Evolutionary conservation across 1,140 invertebrate genomes (phyloP).

Genomic region (Microvelia longipes): DNA sequence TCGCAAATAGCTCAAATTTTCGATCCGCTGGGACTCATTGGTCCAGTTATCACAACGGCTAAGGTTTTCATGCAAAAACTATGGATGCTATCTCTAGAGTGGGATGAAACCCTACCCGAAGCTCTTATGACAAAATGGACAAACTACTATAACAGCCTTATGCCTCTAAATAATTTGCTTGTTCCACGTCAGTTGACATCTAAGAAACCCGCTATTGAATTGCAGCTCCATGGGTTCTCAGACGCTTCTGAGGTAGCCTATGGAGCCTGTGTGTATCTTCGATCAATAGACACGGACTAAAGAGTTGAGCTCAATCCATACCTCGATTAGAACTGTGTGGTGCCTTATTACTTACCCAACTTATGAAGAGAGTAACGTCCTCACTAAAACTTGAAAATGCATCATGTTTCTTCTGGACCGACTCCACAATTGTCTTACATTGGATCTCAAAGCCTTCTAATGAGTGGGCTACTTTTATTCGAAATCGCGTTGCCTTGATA

Average conservation of each 20-base stretch:
- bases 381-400: neutral
- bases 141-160: neutral
- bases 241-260: conserved; percentile 24
- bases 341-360: conserved; percentile 20
- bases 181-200: neutral
- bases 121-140: neutral
- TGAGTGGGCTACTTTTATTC: conserved; percentile 16
- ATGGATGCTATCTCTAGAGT: neutral
- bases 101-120: conserved; percentile 14
- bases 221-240: conserved; percentile 23
- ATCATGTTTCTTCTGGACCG: conserved; percentile 20
- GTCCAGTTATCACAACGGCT: neutral
- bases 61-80: neutral
- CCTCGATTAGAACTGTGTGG: conserved; percentile 28
- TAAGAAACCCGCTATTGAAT: neutral
- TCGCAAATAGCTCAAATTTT: conserved; percentile 1
- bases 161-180: neutral
- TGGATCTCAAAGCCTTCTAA: conserved; percentile 21
- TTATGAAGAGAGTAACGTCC: neutral
- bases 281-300: neutral
- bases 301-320: conserved; percentile 25
- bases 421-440: conserved; percentile 23
- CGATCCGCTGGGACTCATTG: conserved; percentile 1
- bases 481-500: neutral
- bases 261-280: conserved; percentile 21